Base-by-base conservation (phyloP, 1,140 invertebrate species). In the Drosophila tsacasi region DNA sequence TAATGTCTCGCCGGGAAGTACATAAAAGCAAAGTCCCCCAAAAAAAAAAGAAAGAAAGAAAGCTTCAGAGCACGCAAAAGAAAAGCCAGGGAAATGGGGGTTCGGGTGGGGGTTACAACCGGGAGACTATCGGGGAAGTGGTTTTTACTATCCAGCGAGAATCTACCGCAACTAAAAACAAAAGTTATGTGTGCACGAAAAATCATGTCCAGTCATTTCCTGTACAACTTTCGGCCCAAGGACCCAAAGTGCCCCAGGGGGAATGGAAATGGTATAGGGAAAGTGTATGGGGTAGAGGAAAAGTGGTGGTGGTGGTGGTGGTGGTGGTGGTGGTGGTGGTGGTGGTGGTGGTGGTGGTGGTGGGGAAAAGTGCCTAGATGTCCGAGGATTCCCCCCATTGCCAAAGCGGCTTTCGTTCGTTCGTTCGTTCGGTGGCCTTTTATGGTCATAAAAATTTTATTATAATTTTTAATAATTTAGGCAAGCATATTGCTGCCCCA, bases 381-480 rank as follows among this genome's bases (percentile, higher is more conserved):
- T 5, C 54, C 35, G n/a, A 30, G 23, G 21, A 47, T 47, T 23
- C 12, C 19, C 21, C 12, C 19, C 12, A 39, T 49, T 57, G 63
- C 32, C 62, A 50, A 57, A 67, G 63, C 39, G 42, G 54, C 57
- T 75, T 75, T 75, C 39, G 39, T 55, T 58, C 68, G 66, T 30
- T 74, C 57, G 63, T 75, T 75, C 39, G 39, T 55, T 58, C 68
- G 66, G 35, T 74, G 74, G 83, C 74, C 73, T 82, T 85, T 83
- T 79, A 86, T 82, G 83, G 79, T 83, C 79, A 83, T 85, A 86
- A 86, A 86, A 86, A 82, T 86, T 85, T 82, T 86, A 85, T 86
- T 85, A 85, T 83, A 86, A 86, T 86, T 85, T 85, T 85, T 86
- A 85, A 85, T 86, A 85, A 85, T 85, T 85, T 82, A 85, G 66